phyloP scores from a whole-genome alignment of 2,888 invertebrate species.

The Tribolium freemani region DNA sequence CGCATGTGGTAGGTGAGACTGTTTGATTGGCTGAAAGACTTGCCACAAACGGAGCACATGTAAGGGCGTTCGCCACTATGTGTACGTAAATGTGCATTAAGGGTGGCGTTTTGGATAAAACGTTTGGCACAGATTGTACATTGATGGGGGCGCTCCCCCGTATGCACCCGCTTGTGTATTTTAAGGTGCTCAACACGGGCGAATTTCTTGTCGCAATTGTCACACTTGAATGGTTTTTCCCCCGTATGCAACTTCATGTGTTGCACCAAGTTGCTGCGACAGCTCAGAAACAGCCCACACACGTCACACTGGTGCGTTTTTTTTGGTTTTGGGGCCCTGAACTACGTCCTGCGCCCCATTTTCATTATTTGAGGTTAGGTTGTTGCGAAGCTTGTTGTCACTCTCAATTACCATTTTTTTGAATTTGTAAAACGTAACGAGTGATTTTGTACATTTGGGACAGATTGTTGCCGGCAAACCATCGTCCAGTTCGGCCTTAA shows the following conservation, averaged over 20 bases:
- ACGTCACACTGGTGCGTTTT: slow-evolving; percentile 54
- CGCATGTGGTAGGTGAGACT: slow-evolving; percentile 56
- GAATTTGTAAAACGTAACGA: slow-evolving; percentile 54
- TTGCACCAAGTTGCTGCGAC: slow-evolving; percentile 54
- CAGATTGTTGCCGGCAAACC: slow-evolving; percentile 54
- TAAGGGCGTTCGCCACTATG: slow-evolving; percentile 54
- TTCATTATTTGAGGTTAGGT: slow-evolving; percentile 3
- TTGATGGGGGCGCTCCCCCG: slow-evolving; percentile 55
- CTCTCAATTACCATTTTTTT: slow-evolving; percentile 48
- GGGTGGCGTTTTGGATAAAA: slow-evolving; percentile 54
- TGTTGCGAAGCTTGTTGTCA: slow-evolving; percentile 47
- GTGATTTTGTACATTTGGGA: slow-evolving; percentile 50
- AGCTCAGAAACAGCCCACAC: slow-evolving; percentile 55
- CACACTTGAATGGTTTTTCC: slow-evolving; percentile 56
- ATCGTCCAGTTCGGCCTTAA: slow-evolving; percentile 52
- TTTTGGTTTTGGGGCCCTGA: slow-evolving; percentile 1
- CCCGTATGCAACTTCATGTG: slow-evolving; percentile 56
- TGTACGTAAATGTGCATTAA: slow-evolving; percentile 50
- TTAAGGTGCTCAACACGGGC: slow-evolving; percentile 55
- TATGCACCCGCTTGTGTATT: slow-evolving; percentile 59
- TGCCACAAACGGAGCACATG: slow-evolving; percentile 55
- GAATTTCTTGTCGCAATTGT: slow-evolving; percentile 56
- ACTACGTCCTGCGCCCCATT: background rate
- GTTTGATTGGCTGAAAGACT: slow-evolving; percentile 57
- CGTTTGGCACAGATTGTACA: slow-evolving; percentile 52